These are phyloP conservation scores for Liparis tanakae DNA, from an alignment of 2,797 vertebrate genomes.

Conservation along the genomic window DNA sequence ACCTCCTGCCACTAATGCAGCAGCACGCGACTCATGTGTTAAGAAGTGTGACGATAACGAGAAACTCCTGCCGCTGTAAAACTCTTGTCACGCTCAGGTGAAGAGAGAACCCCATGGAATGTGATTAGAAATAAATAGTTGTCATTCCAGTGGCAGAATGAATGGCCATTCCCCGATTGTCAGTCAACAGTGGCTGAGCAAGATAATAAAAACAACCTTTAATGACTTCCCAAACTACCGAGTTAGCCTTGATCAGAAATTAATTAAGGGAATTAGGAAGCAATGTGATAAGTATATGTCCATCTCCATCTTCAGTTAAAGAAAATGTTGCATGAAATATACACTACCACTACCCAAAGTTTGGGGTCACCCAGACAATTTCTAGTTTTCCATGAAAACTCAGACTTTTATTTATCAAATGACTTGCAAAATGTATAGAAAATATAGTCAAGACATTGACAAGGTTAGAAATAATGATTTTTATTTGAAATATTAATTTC, in stretches of 20 bases:
- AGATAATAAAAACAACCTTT: neutral
- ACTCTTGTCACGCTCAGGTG: constrained; percentile 12
- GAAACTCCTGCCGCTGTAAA: constrained; percentile 19
- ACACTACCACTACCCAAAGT: no score
- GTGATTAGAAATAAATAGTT: constrained; percentile 12
- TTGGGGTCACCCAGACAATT: no score
- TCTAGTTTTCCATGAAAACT: no score
- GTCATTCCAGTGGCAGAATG: neutral
- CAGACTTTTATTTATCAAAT: no score
- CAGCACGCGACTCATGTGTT: constrained; percentile 44
- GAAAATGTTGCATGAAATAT: constrained; percentile 4
- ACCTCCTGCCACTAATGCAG: constrained; percentile 41
- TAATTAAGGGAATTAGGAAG: constrained; percentile 26
- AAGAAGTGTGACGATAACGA: constrained; percentile 35
- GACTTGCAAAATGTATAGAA: no score
- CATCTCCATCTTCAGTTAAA: neutral
- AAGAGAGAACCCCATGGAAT: constrained; percentile 10
- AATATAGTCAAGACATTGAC: no score
- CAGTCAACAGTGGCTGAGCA: neutral
- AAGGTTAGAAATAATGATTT: no score
- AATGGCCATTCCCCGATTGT: neutral
- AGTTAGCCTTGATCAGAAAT: constrained; percentile 13
- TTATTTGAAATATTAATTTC: no score
- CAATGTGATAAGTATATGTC: constrained; percentile 11
- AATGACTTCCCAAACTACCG: no score